Base-by-base conservation (phyloP, 2,888 invertebrate genomes). In the Leptinotarsa peninsularis region DNA sequence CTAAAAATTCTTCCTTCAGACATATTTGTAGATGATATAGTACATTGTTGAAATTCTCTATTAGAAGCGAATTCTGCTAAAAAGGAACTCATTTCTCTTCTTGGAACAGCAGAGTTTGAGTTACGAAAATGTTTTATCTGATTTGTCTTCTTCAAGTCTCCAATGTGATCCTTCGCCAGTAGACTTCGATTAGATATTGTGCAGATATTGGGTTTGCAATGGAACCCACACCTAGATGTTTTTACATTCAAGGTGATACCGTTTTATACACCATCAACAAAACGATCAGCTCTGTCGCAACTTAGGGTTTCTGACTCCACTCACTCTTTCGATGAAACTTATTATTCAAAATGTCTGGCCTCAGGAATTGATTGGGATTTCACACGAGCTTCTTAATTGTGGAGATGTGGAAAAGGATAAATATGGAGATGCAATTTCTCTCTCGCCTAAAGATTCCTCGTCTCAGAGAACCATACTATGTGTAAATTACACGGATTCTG, bases 401-500 rank as follows among this genome's bases (percentile, higher is more conserved):
- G 4, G 3, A 49, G 21, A 60, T 21, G 17, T 73, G 69, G 66
- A 69, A 60, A 10, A 10, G 49, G 49, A 43, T 56, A 18, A 49
- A 33, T 50, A 14, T 7, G 17, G 33, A 71, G 7, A 66, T 71
- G n/a, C 27, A 49, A 2, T 70, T 21, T 23, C 23, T 71, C 5
- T 23, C 54, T 0, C 15, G n/a, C 23, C 43, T 74, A 21, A 3
- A 49, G 0, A 54, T 74, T 50, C 23, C 58, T 14, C 69, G 73
- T 15, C 58, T 23, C 27, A 17, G 17, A 33, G 2, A 33, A 43
- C 4, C 15, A 54, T 27, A 4, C 4, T 4, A 15, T 10, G 21
- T 70, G 17, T 54, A 49, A 71, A 49, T 63, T 67, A 50, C 71
- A 67, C 63, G 74, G 66, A n/a, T 73, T 69, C 49, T n/a, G 17